Evolutionary conservation across 2,797 vertebrate species (phyloP), one percentile per base, ranked within the genome.

Genomic region (Microchirus variegatus): DNA sequence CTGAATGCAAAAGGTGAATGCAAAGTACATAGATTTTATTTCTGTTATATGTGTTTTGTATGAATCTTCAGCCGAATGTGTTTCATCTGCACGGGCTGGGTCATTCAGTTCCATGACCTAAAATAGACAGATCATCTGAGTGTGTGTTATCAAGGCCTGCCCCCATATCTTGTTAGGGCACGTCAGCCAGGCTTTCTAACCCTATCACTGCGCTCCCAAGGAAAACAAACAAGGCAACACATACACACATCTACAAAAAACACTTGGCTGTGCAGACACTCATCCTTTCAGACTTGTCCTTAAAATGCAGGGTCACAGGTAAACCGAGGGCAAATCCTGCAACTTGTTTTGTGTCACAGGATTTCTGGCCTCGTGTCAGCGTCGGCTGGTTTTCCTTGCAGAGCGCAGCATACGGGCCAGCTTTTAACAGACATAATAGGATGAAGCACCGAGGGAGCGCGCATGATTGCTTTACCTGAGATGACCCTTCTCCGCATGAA

Each of bases 111-210:
- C 56, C 74, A 85, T 86, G 85, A 89, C 83, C 41, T 18, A 77
- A 86, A 88, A 87, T 85, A 87, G 82, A 78, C 73, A 65, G 63
- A 81, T 82, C 78, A 82, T 86, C 78, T 79, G 71, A 84, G 71
- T 70, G 74, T 70, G 74, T 51, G 70, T 81, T 87, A 88, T 86
- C 84, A 68, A 70, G 67, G 68, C 82, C 82, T 81, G 81, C 67
- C 84, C 84, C 79, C 80, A 77, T 75, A 79, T 87, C 87, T 84
- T 88, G 89, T 90, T 79, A 81, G 80, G 84, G 82, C 90, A 87
- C 53, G 87, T 90, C 83, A 80, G 78, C 74, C 73, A 73, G 71
- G 73, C 77, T 77, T 78, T 83, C 79, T 81, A 67, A 85, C 75
- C 73, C 84, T 85, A 80, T 85, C 83, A 53, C 73, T 59, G 78